These are phyloP conservation scores for Malthinus flaveolus DNA, from an alignment of 2,888 invertebrate genomes.

Conservation along the genomic window DNA sequence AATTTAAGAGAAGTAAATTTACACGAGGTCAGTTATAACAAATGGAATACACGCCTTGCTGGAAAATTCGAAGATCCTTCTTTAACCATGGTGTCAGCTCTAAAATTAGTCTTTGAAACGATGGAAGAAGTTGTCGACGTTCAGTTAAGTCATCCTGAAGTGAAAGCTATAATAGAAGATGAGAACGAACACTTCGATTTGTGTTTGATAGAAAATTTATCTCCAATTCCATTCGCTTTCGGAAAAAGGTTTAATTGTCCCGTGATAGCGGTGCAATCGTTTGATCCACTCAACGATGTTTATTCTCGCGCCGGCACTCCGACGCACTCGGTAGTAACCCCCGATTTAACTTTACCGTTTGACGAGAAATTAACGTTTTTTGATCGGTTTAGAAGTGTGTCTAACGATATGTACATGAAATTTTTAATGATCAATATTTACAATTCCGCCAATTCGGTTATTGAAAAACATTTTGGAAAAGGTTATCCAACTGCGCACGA, in stretches of 20 bases:
- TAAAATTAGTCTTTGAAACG: background rate
- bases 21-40: background rate
- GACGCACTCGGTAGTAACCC: background rate
- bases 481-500: constrained; percentile 38
- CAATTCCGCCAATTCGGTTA: background rate
- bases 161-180: background rate
- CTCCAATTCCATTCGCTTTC: background rate
- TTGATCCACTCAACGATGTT: background rate
- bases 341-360: background rate
- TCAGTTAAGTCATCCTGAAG: background rate
- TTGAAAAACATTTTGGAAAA: constrained; percentile 43
- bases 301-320: background rate
- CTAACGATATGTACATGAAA: background rate
- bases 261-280: background rate
- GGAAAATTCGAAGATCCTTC: background rate
- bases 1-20: background rate
- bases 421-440: background rate
- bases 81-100: background rate
- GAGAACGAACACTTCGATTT: background rate
- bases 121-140: background rate
- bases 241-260: background rate
- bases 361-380: background rate
- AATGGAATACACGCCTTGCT: background rate
- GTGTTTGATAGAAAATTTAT: background rate
- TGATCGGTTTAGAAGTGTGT: background rate